These are phyloP conservation scores for Hyles euphorbiae DNA, from an alignment of 1,140 invertebrate species.

Conservation along the genomic window DNA sequence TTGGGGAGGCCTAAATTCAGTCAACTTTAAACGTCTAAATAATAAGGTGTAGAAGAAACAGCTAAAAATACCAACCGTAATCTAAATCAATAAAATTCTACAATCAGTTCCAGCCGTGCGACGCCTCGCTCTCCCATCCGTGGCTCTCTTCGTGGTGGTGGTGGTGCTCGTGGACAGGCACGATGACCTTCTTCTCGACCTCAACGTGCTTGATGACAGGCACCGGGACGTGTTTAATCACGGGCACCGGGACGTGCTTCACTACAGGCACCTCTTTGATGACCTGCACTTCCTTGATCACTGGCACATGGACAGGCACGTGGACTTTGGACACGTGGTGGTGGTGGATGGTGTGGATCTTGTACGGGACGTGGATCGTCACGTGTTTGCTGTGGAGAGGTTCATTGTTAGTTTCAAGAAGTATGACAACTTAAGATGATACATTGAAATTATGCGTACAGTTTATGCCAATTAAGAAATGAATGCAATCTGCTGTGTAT, in stretches of 20 bases:
- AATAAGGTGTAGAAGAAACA: too few species aligned
- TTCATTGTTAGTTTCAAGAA: background rate
- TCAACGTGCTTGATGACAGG: slow-evolving; percentile 65
- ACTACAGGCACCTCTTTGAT: slow-evolving; percentile 60
- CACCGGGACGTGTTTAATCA: slow-evolving; percentile 53
- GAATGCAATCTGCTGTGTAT: too few species aligned
- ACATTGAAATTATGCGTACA: too few species aligned
- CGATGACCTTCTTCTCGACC: slow-evolving; percentile 62
- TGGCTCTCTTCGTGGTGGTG: slow-evolving; percentile 41
- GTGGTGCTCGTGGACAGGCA: slow-evolving; percentile 49
- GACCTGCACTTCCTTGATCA: slow-evolving; percentile 60
- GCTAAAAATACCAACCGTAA: slow-evolving; percentile 36
- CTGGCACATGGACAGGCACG: slow-evolving; percentile 73
- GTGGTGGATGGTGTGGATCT: slow-evolving; percentile 79
- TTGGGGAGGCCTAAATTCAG: too few species aligned
- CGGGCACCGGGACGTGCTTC: slow-evolving; percentile 55
- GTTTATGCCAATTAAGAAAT: too few species aligned
- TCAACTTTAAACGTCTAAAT: too few species aligned
- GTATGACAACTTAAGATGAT: too few species aligned
- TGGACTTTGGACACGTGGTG: slow-evolving; percentile 77
- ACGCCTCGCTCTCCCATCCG: slow-evolving; percentile 67
- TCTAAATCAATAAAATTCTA: slow-evolving; percentile 23
- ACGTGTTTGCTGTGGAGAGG: slow-evolving; percentile 71
- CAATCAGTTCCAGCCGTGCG: slow-evolving; percentile 69
- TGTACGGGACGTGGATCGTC: slow-evolving; percentile 78